Evolutionary conservation across 2,113 vertebrate genomes (phyloP), one percentile per base, ranked within the genome.

Genomic region (Garra rufa): DNA sequence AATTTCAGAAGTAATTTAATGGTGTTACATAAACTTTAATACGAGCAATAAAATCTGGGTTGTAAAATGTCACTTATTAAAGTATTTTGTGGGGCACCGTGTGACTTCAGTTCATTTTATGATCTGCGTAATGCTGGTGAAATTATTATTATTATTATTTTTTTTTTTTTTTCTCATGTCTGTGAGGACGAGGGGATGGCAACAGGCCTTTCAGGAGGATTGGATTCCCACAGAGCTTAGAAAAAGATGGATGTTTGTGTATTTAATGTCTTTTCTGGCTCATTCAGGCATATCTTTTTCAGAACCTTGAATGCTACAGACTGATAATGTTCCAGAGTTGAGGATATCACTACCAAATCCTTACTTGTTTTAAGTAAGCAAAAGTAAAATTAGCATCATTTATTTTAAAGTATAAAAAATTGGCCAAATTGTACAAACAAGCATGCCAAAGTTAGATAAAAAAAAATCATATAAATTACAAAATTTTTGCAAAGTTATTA

Each of bases 301-400:
- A 52, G 48, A 76, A 76, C 73, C 46, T 76, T 76, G 8, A 52
- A 76, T 76, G 46, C 38, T 71, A 44, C 15, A 21, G 26, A n/a
- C 34, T 43, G 34, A 34, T 52, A 52, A 76, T 76, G 17, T 48
- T 48, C 21, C n/a, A 26, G 43, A 48, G n/a, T 34, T 30, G 9
- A 30, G 9, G 34, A 43, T n/a, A n/a, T n/a, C 67, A n/a, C 34
- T n/a, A 41, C 17, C 21, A n/a, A 57, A 57, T 10, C 9, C 24
- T 34, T 4, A n/a, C n/a, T n/a, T n/a, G n/a, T n/a, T n/a, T n/a
- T n/a, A n/a, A n/a, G n/a, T n/a, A n/a, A n/a, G n/a, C n/a, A n/a
- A n/a, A n/a, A n/a, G n/a, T n/a, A n/a, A n/a, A n/a, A n/a, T n/a
- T n/a, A n/a, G n/a, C n/a, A n/a, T n/a, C n/a, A n/a, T n/a, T n/a